Percentiles rank a stretch among this genome's conserved stretches.
Conservation (phyloP, 2,888 invertebrate species). For the Panopea generosa region DNA sequence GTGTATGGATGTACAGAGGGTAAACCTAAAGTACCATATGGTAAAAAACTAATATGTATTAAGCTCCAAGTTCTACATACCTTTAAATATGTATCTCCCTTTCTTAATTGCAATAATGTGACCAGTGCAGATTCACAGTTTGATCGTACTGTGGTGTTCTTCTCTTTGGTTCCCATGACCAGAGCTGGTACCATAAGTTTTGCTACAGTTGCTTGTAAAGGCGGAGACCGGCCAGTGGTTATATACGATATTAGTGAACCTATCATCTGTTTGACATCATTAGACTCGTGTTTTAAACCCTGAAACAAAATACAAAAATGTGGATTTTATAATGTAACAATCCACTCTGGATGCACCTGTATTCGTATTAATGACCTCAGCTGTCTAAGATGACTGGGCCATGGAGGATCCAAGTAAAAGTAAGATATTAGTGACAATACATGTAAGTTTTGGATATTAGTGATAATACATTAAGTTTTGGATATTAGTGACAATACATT, state of each 20-base stretch:
- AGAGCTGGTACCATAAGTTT: constrained; percentile 92
- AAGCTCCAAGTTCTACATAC: constrained; percentile 53
- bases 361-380: no score
- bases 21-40: no score
- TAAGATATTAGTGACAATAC: no score
- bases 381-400: no score
- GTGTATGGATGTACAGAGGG: no score
- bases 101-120: constrained; percentile 92
- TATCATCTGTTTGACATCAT: constrained; percentile 96
- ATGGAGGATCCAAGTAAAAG: no score
- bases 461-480: no score
- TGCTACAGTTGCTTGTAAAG: constrained; percentile 88
- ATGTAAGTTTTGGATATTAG: no score
- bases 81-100: constrained; percentile 86
- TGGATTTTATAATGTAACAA: no score
- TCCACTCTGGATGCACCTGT: no score
- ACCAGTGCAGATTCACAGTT: constrained; percentile 97
- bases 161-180: constrained; percentile 99
- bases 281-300: constrained; percentile 94
- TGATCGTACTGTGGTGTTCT: constrained; percentile 97
- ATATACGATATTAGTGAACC: constrained; percentile 92
- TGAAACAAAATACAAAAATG: constrained; percentile 55
- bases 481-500: no score
- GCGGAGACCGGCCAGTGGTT: constrained; percentile 87
- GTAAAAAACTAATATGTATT: no score